Evolutionary conservation across 1,140 invertebrate species (phyloP).

Genomic region (Drosophila trapezifrons): DNA sequence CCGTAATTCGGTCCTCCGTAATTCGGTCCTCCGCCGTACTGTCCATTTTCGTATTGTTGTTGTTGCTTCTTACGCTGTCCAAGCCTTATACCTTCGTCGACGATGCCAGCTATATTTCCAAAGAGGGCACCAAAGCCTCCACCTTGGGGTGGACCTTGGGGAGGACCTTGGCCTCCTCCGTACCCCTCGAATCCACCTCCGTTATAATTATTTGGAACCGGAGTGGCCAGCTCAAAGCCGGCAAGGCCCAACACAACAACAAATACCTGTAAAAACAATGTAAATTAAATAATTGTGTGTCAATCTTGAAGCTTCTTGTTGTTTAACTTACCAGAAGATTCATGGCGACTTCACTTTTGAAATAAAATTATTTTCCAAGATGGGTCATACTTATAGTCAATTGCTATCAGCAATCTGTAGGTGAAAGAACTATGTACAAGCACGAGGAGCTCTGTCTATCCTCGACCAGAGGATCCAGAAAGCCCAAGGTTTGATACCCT

Average conservation of each 20-base stretch:
- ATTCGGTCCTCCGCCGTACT: neutral
- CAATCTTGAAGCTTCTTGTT: too few relatives aligned
- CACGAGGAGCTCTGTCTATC: neutral
- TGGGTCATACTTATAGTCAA: neutral
- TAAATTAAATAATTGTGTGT: neutral
- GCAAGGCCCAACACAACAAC: neutral
- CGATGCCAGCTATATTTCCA: slow-evolving; percentile 4
- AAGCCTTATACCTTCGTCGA: slow-evolving; percentile 9
- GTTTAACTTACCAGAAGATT: neutral
- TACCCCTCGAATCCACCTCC: neutral
- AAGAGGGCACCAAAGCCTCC: slow-evolving; percentile 4
- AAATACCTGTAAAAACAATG: slow-evolving; percentile 1
- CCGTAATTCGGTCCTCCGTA: neutral
- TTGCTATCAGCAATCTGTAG: slow-evolving; percentile 2
- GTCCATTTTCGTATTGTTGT: neutral
- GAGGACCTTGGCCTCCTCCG: neutral
- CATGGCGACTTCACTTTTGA: neutral
- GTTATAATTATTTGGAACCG: neutral
- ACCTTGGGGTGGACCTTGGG: neutral
- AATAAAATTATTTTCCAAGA: neutral
- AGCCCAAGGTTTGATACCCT: too few relatives aligned
- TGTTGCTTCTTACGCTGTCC: slow-evolving; percentile 2
- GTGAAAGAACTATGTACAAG: neutral
- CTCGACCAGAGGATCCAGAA: too few relatives aligned
- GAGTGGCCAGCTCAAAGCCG: neutral